A percentile compares a stretch with the other conserved stretches of the same genome.
These are phyloP conservation scores for Cryptus armator DNA, from an alignment of 2,888 invertebrate genomes.

Conservation along the genomic window DNA sequence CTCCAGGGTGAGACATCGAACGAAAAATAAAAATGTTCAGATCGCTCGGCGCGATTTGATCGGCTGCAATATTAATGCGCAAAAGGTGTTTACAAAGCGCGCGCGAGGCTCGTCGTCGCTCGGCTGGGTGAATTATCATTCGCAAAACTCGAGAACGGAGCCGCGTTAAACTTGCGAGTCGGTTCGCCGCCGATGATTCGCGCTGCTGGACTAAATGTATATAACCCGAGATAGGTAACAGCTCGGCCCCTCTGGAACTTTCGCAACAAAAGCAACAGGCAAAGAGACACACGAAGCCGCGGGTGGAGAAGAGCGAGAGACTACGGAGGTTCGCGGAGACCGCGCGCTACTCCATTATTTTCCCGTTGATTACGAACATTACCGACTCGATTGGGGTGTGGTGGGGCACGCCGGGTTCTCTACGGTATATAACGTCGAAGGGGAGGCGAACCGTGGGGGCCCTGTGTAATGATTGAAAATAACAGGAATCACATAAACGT, in stretches of 20 bases:
- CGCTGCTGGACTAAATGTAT: conserved; percentile 21
- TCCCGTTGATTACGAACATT: conserved; percentile 79
- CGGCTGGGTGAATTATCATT: background rate
- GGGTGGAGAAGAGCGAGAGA: conserved; percentile 32
- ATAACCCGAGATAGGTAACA: conserved; percentile 6
- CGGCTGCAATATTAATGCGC: conserved; percentile 28
- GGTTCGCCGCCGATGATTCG: background rate
- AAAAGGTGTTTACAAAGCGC: conserved; percentile 42
- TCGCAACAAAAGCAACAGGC: conserved; percentile 60
- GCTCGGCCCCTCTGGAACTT: conserved; percentile 26
- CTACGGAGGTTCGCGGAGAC: conserved; percentile 42
- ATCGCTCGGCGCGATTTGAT: conserved; percentile 36
- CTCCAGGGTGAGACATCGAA: background rate
- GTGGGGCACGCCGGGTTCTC: conserved; percentile 52
- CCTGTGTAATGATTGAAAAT: conserved; percentile 81
- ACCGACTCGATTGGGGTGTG: conserved; percentile 73
- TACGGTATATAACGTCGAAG: conserved; percentile 53
- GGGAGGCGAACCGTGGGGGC: conserved; percentile 70
- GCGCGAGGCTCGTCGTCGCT: background rate
- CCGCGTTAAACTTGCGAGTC: background rate
- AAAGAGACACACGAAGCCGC: conserved; percentile 41
- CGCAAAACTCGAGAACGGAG: background rate
- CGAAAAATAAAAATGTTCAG: background rate
- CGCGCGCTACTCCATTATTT: conserved; percentile 74
- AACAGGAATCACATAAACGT: conserved; percentile 84